Percentiles rank a stretch among this genome's conserved stretches.
These are phyloP conservation scores for Drosophila dunni DNA, from an alignment of 1,140 invertebrate species.

Conservation along the genomic window DNA sequence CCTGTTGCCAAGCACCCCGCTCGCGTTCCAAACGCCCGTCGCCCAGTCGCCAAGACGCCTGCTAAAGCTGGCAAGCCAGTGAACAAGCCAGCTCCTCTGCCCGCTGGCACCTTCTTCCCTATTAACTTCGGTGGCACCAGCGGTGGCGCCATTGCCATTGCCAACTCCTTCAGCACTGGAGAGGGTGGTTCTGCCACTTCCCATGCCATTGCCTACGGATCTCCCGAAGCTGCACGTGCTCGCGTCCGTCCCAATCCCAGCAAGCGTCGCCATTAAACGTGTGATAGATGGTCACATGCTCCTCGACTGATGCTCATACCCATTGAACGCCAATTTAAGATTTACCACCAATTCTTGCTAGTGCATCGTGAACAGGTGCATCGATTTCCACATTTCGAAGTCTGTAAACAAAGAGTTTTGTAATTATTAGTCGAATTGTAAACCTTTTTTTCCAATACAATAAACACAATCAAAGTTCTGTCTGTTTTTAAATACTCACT, in stretches of 20 bases:
- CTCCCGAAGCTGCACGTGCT: conserved; percentile 78
- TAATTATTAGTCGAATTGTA: conserved; percentile 74
- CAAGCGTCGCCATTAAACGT: conserved; percentile 74
- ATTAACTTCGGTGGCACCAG: conserved; percentile 86
- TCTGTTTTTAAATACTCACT: conserved; percentile 47
- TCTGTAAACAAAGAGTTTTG: conserved; percentile 54
- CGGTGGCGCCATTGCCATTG: conserved; percentile 87
- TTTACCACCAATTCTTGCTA: conserved; percentile 48
- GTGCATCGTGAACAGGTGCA: conserved; percentile 33
- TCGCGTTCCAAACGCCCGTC: conserved; percentile 71
- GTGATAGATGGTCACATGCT: background rate
- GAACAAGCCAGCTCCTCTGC: conserved; percentile 66
- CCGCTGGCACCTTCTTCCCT: conserved; percentile 87
- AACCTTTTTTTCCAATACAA: conserved; percentile 44
- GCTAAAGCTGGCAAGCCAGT: conserved; percentile 49
- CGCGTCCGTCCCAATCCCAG: conserved; percentile 70
- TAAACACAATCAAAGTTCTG: conserved; percentile 52
- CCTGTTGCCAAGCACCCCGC: conserved; percentile 57
- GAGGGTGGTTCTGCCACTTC: conserved; percentile 88
- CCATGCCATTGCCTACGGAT: conserved; percentile 89
- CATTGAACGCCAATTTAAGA: conserved; percentile 35
- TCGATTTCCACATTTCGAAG: conserved; percentile 41
- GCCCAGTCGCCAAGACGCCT: conserved; percentile 64
- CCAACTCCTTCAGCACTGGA: conserved; percentile 89
- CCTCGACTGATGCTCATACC: conserved; percentile 48